Conservation (phyloP, 2,797 vertebrate species). For the Hipposideros larvatus region DNA sequence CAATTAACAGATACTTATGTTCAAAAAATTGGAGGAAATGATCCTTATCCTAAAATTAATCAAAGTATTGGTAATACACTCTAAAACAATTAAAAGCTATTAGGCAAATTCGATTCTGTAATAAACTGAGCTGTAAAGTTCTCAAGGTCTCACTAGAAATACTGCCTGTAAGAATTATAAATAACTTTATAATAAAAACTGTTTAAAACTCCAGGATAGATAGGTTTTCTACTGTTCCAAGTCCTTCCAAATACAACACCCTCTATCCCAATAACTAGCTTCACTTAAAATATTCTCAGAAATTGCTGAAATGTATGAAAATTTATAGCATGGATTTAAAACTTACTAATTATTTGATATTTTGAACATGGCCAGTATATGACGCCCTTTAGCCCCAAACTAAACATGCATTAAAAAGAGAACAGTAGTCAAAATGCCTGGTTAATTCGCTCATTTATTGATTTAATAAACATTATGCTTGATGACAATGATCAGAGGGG, state of each 20-base stretch:
- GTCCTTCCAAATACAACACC: background rate
- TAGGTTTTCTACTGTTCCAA: background rate
- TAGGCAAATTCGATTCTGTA: slow-evolving; percentile 18
- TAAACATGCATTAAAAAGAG: slow-evolving; percentile 34
- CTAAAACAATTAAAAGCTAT: slow-evolving; percentile 10
- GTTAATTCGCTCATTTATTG: slow-evolving; percentile 19
- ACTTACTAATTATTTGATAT: background rate
- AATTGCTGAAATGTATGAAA: slow-evolving; percentile 29
- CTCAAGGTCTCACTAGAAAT: slow-evolving; percentile 25
- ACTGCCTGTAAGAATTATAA: slow-evolving; percentile 22
- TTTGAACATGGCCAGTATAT: background rate
- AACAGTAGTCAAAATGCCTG: slow-evolving; percentile 8
- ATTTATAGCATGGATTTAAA: background rate
- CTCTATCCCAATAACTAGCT: background rate
- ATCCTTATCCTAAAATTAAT: slow-evolving; percentile 37
- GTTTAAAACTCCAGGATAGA: background rate
- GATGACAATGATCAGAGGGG: background rate
- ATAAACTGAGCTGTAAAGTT: slow-evolving; percentile 30
- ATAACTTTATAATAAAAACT: slow-evolving; percentile 34
- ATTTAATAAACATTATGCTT: background rate
- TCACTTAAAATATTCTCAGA: slow-evolving; percentile 26
- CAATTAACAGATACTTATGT: slow-evolving; percentile 35
- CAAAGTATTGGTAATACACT: slow-evolving; percentile 9
- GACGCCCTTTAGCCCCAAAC: background rate
- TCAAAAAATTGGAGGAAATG: background rate